Evolutionary conservation across 2,888 invertebrate genomes (phyloP), one percentile per base, ranked within the genome.

Genomic region (Criorhina ranunculi): DNA sequence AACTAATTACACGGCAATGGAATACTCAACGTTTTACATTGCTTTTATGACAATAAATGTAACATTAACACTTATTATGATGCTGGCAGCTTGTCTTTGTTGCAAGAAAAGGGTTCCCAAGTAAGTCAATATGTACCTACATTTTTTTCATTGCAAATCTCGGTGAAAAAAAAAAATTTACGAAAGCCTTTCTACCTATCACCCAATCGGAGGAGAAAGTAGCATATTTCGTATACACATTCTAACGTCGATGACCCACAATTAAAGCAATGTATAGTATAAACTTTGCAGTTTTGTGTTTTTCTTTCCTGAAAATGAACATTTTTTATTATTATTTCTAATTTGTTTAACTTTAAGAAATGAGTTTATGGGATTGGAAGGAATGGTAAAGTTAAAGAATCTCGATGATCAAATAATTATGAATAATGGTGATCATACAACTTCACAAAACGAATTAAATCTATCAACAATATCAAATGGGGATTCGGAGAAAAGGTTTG

Each of bases 21-120:
- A 87, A 87, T 86, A 88, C 83, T 87, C 86, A 82, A 73, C 83
- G 69, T 87, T 87, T 83, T 89, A 88, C 83, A 88, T 88, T 64
- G 86, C 91, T 42, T 89, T 91, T 85, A 88, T 91, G 88, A 90
- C 92, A 64, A 87, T 91, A 51, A 91, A 90, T 88, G 83, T 92
- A 70, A 89, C 91, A 53, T 69, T 91, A 59, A 88, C 91, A 35
- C 91, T 94, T 57, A 91, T 93, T 72, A 93, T 93, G 77, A 92
- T 93, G 89, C 92, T 95, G 87, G 93, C 94, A 83, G 93, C 94
- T 87, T 96, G 96, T 91, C 94, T 96, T 87, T 96, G 96, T 90
- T 96, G 96, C 92, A 94, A 95, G 89, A 95, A 95, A 89, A 94
- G 94, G 88, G 94, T 95, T 89, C 95, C 95, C 90, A 96, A 96